Percentiles rank a stretch among this genome's conserved stretches.
Evolutionary conservation across 2,888 invertebrate genomes (phyloP).

Genomic region (Pollenia angustigena): DNA sequence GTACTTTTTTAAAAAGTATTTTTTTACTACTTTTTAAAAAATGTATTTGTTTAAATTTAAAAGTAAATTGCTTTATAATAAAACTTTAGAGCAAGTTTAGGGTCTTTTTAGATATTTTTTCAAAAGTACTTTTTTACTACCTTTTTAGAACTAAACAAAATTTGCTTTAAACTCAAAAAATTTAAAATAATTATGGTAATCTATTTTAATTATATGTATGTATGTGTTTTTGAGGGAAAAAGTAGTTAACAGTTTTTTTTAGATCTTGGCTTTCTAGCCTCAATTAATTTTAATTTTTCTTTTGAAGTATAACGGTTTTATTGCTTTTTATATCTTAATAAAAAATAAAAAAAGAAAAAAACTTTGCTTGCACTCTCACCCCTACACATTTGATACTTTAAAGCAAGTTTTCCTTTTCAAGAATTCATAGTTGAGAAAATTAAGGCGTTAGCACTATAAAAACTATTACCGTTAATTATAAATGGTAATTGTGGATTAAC

Average conservation of each 20-base stretch:
- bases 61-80: no score
- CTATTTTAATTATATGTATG: neutral
- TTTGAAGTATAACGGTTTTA: neutral
- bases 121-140: neutral
- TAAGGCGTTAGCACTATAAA: constrained; percentile 66
- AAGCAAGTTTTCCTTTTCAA: constrained; percentile 3
- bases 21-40: no score
- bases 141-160: neutral
- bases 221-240: neutral
- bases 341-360: constrained; percentile 10
- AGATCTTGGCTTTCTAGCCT: neutral
- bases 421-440: constrained; percentile 34
- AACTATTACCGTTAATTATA: constrained; percentile 70
- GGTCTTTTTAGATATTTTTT: no score
- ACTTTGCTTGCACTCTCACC: constrained; percentile 28
- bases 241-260: neutral
- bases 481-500: constrained; percentile 64
- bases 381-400: constrained; percentile 33
- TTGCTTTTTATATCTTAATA: constrained; percentile 1
- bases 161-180: neutral
- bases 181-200: neutral
- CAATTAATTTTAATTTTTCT: neutral
- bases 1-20: no score
- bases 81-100: no score
- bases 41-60: no score